Evolutionary conservation across 2,113 vertebrate species (phyloP).

Genomic region (Coryphaenoides rupestris): DNA sequence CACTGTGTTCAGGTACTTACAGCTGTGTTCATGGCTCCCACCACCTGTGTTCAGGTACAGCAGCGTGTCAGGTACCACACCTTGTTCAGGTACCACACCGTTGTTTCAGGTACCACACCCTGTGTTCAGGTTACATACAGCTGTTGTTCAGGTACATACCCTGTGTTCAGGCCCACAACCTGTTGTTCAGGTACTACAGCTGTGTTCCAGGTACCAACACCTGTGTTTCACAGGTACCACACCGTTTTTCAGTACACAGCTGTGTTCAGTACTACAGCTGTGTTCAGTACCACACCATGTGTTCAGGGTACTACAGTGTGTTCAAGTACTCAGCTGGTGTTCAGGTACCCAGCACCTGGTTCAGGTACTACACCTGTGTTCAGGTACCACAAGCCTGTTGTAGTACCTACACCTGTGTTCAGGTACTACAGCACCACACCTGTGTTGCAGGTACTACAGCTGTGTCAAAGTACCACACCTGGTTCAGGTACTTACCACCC

Average conservation of each 20-base stretch:
- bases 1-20: not conserved
- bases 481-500: too few relatives aligned
- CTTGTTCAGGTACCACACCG: not conserved
- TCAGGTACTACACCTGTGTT: not conserved
- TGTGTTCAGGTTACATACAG: not conserved
- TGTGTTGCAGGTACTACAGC: not conserved
- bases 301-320: too few relatives aligned
- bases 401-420: too few relatives aligned
- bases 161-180: too few relatives aligned
- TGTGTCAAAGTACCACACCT: not conserved
- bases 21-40: too few relatives aligned
- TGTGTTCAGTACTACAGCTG: too few relatives aligned
- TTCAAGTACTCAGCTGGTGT: constrained; percentile 32
- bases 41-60: too few relatives aligned
- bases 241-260: too few relatives aligned
- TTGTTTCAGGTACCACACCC: too few relatives aligned
- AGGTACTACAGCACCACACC: not conserved
- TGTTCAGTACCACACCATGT: not conserved
- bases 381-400: too few relatives aligned
- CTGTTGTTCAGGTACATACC: constrained; percentile 73
- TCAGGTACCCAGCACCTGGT: constrained; percentile 87
- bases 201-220: not conserved
- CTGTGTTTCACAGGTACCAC: not conserved
- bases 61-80: too few relatives aligned
- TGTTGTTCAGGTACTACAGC: constrained; percentile 51